Conservation (phyloP, 2,113 vertebrate genomes). For the Clupea harengus region DNA sequence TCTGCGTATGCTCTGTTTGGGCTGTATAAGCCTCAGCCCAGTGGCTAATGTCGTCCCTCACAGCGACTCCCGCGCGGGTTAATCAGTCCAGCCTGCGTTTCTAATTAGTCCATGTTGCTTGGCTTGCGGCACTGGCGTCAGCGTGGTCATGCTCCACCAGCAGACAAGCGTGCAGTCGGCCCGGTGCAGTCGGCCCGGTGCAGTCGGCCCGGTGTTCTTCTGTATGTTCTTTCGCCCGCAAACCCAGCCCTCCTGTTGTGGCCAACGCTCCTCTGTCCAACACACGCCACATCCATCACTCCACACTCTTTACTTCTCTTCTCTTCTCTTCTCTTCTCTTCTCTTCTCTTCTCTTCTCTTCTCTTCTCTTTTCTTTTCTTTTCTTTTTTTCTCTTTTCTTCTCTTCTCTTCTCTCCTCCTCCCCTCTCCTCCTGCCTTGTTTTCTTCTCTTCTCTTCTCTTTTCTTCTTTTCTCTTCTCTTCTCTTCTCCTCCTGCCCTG, state of each 20-base stretch:
- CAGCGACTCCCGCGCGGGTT: slow-evolving; percentile 26
- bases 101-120: slow-evolving; percentile 65
- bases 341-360: background rate
- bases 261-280: background rate
- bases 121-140: slow-evolving; percentile 45
- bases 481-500: background rate
- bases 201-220: slow-evolving; percentile 32
- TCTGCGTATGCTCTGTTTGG: slow-evolving; percentile 39
- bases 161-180: slow-evolving; percentile 48
- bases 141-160: slow-evolving; percentile 48
- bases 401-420: background rate
- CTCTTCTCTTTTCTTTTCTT: background rate
- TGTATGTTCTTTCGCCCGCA: background rate
- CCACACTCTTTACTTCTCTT: background rate
- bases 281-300: background rate
- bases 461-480: background rate
- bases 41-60: slow-evolving; percentile 41
- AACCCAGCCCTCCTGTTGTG: background rate
- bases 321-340: background rate
- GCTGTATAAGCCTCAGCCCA: slow-evolving; percentile 52
- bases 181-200: no score
- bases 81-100: slow-evolving; percentile 61
- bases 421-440: background rate
- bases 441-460: background rate
- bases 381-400: background rate